Evolutionary conservation across 2,888 invertebrate species (phyloP).

Genomic region (Platycheirus rosarum): DNA sequence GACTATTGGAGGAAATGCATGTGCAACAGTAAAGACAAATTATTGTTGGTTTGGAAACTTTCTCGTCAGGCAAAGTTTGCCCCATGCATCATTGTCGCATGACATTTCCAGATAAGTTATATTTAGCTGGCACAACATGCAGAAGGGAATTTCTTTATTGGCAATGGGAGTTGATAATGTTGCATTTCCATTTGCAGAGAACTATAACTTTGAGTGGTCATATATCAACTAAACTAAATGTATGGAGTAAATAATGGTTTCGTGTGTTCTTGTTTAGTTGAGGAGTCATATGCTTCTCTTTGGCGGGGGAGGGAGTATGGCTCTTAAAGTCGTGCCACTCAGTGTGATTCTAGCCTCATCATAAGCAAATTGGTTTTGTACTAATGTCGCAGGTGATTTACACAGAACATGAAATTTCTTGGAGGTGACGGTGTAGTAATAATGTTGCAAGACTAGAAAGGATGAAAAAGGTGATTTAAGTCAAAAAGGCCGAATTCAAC

Average conservation of each 20-base stretch:
- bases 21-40: slow-evolving; percentile 47
- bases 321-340: slow-evolving; percentile 62
- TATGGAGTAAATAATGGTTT: slow-evolving; percentile 43
- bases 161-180: slow-evolving; percentile 34
- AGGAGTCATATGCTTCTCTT: slow-evolving; percentile 23
- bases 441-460: too few species aligned
- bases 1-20: slow-evolving; percentile 25
- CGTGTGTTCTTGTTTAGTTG: slow-evolving; percentile 13
- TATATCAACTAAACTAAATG: slow-evolving; percentile 30
- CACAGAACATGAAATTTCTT: slow-evolving; percentile 32
- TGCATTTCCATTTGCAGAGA: not conserved
- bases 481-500: too few species aligned
- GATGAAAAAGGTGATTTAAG: too few species aligned
- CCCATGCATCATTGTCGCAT: slow-evolving; percentile 68
- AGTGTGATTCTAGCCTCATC: slow-evolving; percentile 60
- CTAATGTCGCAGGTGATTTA: slow-evolving; percentile 57
- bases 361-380: slow-evolving; percentile 51
- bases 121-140: slow-evolving; percentile 54
- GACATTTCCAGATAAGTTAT: slow-evolving; percentile 61
- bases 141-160: slow-evolving; percentile 25
- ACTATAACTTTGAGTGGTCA: slow-evolving; percentile 30
- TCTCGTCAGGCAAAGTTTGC: slow-evolving; percentile 61
- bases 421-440: slow-evolving; percentile 28
- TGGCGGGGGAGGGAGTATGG: slow-evolving; percentile 12
- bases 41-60: slow-evolving; percentile 38